These are phyloP conservation scores for Emydura subglobosa DNA, from an alignment of 2,113 vertebrate species.

Conservation along the genomic window DNA sequence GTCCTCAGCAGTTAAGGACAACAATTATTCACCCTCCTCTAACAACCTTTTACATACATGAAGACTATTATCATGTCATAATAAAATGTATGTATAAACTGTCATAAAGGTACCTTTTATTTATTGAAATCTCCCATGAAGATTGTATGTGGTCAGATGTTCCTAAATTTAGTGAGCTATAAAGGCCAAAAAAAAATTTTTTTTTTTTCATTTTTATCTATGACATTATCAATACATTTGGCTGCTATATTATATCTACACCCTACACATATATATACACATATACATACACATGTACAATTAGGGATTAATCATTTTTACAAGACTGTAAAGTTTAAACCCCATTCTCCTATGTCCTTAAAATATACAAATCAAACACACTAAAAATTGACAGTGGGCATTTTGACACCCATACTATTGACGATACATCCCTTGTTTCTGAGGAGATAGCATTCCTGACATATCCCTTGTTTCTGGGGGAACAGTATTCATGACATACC, in stretches of 20 bases:
- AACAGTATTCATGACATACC: too few relatives aligned
- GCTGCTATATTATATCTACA: not conserved
- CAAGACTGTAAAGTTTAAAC: not conserved
- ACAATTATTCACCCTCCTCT: too few relatives aligned
- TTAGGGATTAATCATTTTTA: not conserved
- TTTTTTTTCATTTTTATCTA: not conserved
- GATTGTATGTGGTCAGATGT: not conserved
- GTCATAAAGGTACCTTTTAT: not conserved
- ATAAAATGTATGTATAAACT: not conserved
- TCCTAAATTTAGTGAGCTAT: not conserved
- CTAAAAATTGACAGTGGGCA: not conserved
- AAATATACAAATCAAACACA: not conserved
- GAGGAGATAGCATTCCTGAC: too few relatives aligned
- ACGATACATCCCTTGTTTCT: too few relatives aligned
- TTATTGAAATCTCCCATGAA: not conserved
- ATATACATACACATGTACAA: too few relatives aligned
- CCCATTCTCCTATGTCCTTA: not conserved
- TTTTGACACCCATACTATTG: not conserved
- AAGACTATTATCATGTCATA: not conserved
- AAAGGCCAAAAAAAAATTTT: not conserved
- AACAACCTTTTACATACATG: not conserved
- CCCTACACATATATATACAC: not conserved
- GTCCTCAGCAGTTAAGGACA: too few relatives aligned
- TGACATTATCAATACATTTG: not conserved
- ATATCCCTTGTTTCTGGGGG: too few relatives aligned